A percentile compares a stretch with the other conserved stretches of the same genome.
These are phyloP conservation scores for Raja brachyura DNA, from an alignment of 2,113 vertebrate genomes.

Conservation along the genomic window DNA sequence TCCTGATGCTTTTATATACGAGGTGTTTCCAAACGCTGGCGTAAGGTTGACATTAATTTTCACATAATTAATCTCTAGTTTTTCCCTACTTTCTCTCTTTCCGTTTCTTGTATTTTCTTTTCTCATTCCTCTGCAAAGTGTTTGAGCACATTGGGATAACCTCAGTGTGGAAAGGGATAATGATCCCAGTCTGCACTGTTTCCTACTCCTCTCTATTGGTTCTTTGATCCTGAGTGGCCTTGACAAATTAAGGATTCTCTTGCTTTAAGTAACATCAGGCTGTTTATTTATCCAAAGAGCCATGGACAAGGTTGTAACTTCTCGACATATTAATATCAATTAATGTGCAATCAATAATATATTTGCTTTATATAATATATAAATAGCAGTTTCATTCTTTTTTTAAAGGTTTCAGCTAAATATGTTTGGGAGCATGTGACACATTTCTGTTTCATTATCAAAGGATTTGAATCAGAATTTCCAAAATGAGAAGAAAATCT, in stretches of 20 bases:
- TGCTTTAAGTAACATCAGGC: neutral
- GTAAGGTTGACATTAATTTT: neutral
- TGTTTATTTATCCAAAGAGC: neutral
- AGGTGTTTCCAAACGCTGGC: neutral
- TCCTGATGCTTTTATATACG: neutral
- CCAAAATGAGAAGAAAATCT: neutral
- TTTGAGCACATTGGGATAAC: too few species aligned
- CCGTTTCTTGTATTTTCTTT: too few species aligned
- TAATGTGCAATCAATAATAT: neutral
- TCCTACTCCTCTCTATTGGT: neutral
- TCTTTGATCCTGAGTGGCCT: neutral
- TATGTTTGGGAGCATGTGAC: neutral
- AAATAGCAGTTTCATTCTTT: neutral
- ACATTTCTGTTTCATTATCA: neutral
- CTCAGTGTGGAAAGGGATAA: too few species aligned
- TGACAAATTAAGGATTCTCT: neutral
- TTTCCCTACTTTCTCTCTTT: neutral
- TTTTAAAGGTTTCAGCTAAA: neutral
- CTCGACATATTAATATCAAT: neutral
- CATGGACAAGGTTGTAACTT: neutral
- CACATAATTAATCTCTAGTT: neutral
- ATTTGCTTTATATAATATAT: too few species aligned
- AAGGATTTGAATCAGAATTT: neutral
- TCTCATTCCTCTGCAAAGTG: too few species aligned
- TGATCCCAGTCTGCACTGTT: neutral